A percentile compares a stretch with the other conserved stretches of the same genome.
Evolutionary conservation across 2,888 invertebrate genomes (phyloP).

Genomic region (Cabera pusaria): DNA sequence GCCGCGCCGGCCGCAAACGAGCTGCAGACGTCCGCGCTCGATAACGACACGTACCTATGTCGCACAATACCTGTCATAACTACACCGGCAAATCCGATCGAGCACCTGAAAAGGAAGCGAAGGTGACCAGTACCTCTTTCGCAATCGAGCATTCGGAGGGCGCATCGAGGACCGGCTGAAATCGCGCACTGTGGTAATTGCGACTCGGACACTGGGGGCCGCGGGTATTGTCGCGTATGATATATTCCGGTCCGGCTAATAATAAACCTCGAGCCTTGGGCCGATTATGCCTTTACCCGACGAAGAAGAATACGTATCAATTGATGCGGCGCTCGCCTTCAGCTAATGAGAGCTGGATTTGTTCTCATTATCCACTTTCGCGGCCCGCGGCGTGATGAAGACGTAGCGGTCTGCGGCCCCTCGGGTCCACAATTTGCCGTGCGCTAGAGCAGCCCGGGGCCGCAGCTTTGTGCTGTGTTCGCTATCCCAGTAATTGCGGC

Average conservation of each 20-base stretch:
- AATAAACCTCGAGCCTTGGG: slow-evolving; percentile 67
- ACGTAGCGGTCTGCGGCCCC: slow-evolving; percentile 58
- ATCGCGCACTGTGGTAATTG: slow-evolving; percentile 72
- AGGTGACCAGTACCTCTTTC: slow-evolving; percentile 25
- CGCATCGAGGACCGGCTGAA: slow-evolving; percentile 45
- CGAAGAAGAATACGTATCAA: slow-evolving; percentile 78
- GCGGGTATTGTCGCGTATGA: slow-evolving; percentile 74
- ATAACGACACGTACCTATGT: slow-evolving; percentile 47
- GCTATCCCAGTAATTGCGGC: slow-evolving; percentile 74
- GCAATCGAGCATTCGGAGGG: slow-evolving; percentile 34
- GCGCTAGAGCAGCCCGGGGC: slow-evolving; percentile 55
- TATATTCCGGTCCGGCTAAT: slow-evolving; percentile 81
- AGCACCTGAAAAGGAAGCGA: slow-evolving; percentile 29
- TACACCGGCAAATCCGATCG: slow-evolving; percentile 27
- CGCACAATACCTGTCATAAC: slow-evolving; percentile 41
- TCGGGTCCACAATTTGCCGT: slow-evolving; percentile 71
- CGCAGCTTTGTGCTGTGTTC: slow-evolving; percentile 73
- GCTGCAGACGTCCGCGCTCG: slow-evolving; percentile 45
- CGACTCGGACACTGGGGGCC: slow-evolving; percentile 74
- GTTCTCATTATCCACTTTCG: slow-evolving; percentile 81
- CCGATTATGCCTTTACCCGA: slow-evolving; percentile 78
- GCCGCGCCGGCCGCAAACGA: slow-evolving; percentile 58
- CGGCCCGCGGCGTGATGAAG: slow-evolving; percentile 74
- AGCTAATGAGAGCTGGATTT: slow-evolving; percentile 78
- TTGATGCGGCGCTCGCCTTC: slow-evolving; percentile 69